phyloP scores from a whole-genome alignment of 2,888 invertebrate genomes.

The Apodemia hepburni region DNA sequence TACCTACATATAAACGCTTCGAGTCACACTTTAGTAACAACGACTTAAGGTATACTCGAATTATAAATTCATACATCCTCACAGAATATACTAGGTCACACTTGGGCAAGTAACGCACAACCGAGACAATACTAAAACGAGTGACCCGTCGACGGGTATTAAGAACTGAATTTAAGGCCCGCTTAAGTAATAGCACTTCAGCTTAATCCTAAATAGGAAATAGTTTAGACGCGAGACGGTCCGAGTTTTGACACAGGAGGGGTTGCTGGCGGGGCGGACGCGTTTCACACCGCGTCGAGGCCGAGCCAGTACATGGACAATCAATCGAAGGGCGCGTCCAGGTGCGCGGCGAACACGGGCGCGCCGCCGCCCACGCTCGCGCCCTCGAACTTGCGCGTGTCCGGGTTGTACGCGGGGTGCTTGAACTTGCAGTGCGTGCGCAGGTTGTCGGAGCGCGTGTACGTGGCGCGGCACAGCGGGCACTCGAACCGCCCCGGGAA shows the following conservation, averaged over 20 bases:
- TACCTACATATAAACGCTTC: slow-evolving; percentile 71
- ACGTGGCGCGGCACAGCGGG: slow-evolving; percentile 93
- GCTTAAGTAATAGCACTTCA: slow-evolving; percentile 77
- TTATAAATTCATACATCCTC: slow-evolving; percentile 41
- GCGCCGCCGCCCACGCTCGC: slow-evolving; percentile 59
- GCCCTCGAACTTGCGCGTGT: slow-evolving; percentile 92
- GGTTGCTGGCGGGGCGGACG: slow-evolving; percentile 40
- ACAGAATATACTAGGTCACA: slow-evolving; percentile 63
- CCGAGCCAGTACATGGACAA: slow-evolving; percentile 68
- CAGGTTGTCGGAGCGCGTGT: slow-evolving; percentile 95
- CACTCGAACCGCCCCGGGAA: slow-evolving; percentile 96
- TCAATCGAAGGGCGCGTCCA: slow-evolving; percentile 80
- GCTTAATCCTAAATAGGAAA: slow-evolving; percentile 75
- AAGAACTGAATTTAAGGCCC: slow-evolving; percentile 55
- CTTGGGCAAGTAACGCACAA: slow-evolving; percentile 78
- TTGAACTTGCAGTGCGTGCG: slow-evolving; percentile 96
- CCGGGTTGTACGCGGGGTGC: slow-evolving; percentile 92
- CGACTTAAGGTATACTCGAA: slow-evolving; percentile 45
- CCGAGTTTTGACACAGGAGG: slow-evolving; percentile 51
- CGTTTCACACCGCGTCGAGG: slow-evolving; percentile 60
- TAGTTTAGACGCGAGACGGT: slow-evolving; percentile 57
- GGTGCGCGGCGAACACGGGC: slow-evolving; percentile 78
- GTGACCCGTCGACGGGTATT: slow-evolving; percentile 51
- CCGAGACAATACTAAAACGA: slow-evolving; percentile 75
- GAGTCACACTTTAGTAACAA: slow-evolving; percentile 61